Evolutionary conservation across 2,888 invertebrate genomes (phyloP).

Genomic region (Entomobrya multifasciata): DNA sequence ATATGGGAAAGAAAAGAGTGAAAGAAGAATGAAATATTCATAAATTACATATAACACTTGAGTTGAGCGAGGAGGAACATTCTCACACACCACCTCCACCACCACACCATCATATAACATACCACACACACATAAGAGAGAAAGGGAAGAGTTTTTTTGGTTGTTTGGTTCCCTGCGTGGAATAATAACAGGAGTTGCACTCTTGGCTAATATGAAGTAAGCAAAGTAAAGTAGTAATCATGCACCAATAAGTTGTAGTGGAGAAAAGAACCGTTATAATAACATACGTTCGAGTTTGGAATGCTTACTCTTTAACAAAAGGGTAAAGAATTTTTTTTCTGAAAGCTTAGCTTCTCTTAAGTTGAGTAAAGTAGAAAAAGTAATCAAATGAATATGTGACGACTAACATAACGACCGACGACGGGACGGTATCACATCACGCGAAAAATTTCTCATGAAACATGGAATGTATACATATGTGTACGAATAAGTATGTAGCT

Average conservation of each 20-base stretch:
- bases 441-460: conserved; percentile 35
- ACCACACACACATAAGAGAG: too few species aligned
- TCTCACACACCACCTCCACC: background rate
- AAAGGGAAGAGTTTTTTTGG: too few species aligned
- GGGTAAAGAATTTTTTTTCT: conserved; percentile 2
- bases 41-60: conserved; percentile 36
- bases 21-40: conserved; percentile 44
- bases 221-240: conserved; percentile 16
- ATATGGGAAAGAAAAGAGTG: conserved; percentile 17
- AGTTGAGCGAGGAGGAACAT: conserved; percentile 9
- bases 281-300: too few species aligned
- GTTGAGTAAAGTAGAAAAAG: background rate
- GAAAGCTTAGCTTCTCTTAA: background rate
- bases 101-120: background rate
- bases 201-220: too few species aligned
- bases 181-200: too few species aligned
- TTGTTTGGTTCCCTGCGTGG: too few species aligned
- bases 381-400: conserved; percentile 27
- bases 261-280: background rate
- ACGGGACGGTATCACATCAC: conserved; percentile 26
- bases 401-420: background rate
- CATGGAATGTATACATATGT: background rate
- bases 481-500: too few species aligned
- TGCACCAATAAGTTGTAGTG: background rate
- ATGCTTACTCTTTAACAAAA: background rate